Percentiles rank a stretch among this genome's conserved stretches.
Conservation (phyloP, 2,888 invertebrate species). For the Folsomia candida region DNA sequence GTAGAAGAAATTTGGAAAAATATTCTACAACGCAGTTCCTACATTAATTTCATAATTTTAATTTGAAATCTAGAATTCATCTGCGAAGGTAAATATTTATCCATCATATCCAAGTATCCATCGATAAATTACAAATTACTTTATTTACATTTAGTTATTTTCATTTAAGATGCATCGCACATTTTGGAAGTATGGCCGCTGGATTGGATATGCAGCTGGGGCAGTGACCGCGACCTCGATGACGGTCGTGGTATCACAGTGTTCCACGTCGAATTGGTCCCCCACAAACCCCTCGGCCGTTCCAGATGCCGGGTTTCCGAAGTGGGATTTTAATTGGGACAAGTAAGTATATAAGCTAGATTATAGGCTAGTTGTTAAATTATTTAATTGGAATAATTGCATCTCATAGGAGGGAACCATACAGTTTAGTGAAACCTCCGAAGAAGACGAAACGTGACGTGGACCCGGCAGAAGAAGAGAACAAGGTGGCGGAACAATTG, state of each 20-base stretch:
- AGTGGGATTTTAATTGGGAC: conserved; percentile 90
- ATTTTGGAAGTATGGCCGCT: conserved; percentile 29
- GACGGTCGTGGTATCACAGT: conserved; percentile 26
- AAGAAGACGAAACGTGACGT: conserved; percentile 43
- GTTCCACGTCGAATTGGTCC: conserved; percentile 35
- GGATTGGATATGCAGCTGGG: conserved; percentile 29
- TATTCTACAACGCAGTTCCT: too few species aligned
- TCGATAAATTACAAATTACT: too few species aligned
- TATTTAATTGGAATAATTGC: conserved; percentile 16
- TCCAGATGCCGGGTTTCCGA: conserved; percentile 53
- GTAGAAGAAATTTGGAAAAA: too few species aligned
- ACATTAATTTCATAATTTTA: too few species aligned
- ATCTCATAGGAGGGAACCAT: conserved; percentile 77
- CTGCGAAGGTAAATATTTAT: too few species aligned
- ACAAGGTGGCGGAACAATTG: conserved; percentile 66
- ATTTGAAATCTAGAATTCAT: too few species aligned
- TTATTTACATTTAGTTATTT: too few species aligned
- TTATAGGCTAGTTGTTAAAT: background rate
- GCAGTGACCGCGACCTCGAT: conserved; percentile 35
- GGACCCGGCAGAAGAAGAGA: conserved; percentile 58
- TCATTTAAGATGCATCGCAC: conserved; percentile 33
- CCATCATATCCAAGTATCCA: too few species aligned
- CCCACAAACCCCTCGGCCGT: conserved; percentile 33
- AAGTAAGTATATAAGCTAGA: conserved; percentile 60
- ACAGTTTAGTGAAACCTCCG: conserved; percentile 65